Percentiles rank a stretch among this genome's conserved stretches.
These are phyloP conservation scores for Deroptyus accipitrinus DNA, from an alignment of 2,113 vertebrate genomes.

Conservation along the genomic window DNA sequence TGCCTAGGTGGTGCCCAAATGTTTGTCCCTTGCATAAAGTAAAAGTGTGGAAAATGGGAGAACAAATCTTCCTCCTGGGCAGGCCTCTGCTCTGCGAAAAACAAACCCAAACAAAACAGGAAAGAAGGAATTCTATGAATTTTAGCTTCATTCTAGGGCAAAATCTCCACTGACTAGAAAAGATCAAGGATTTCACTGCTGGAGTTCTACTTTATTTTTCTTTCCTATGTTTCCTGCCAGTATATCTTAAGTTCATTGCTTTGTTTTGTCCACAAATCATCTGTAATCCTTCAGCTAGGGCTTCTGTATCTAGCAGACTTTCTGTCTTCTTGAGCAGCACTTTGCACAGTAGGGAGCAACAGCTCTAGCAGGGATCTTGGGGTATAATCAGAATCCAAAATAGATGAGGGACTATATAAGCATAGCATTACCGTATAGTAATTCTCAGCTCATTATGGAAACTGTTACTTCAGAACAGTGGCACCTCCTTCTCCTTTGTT, in stretches of 20 bases:
- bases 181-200: neutral
- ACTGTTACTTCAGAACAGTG: neutral
- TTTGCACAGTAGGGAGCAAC: slow-evolving; percentile 9
- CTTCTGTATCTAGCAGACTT: slow-evolving; percentile 6
- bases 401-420: neutral
- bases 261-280: slow-evolving; percentile 30
- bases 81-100: neutral
- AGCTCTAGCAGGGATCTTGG: neutral
- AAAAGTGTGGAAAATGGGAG: neutral
- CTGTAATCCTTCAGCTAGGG: neutral
- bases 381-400: slow-evolving; percentile 29
- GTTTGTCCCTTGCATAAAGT: neutral
- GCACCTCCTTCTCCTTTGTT: slow-evolving; percentile 21
- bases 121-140: neutral
- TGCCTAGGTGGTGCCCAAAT: neutral
- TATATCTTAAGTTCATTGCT: slow-evolving; percentile 10
- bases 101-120: neutral
- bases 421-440: slow-evolving; percentile 2
- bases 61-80: neutral
- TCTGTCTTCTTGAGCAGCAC: neutral
- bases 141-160: neutral
- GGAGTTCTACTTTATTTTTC: neutral
- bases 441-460: slow-evolving; percentile 32
- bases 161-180: neutral
- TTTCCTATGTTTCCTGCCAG: neutral